Evolutionary conservation across 2,113 vertebrate genomes (phyloP), one percentile per base, ranked within the genome.

Genomic region (Lucifuga dentata): DNA sequence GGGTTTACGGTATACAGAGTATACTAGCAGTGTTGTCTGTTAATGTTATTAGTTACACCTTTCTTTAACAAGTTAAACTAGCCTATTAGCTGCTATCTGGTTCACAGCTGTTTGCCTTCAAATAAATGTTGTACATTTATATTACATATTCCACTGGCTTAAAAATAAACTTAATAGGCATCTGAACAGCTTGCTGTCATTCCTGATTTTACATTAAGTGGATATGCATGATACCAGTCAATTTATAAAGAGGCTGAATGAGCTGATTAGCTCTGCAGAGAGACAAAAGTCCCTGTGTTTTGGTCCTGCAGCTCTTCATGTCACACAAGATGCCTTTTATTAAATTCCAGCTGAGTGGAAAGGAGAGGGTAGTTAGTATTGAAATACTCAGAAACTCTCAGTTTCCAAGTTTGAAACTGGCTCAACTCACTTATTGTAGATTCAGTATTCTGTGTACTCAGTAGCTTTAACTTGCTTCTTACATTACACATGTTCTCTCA

Each of bases 271-370:
- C 16, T 62, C 36, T n/a, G n/a, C 20, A 2, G 46, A 53, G 67
- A 70, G 9, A 86, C 80, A 85, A 81, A 81, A 53, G 0, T 21
- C 26, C 12, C 35, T 79, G 43, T 85, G 73, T 83, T 78, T 68
- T 45, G 21, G 23, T 43, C 23, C 2, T 52, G 38, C 39, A 0
- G 11, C 51, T 12, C 41, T 10, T 7, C 6, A 43, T 58, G 20
- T 52, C 24, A 43, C 13, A 41, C 39, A 55, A 24, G 58, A 52
- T 7, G 2, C 5, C 13, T 29, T 40, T 41, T 5, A 44, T 10
- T 60, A 12, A 56, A 38, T 66, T 53, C 15, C 23, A 51, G 17
- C 41, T 32, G 2, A 29, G 26, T 29, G 26, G 32, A 21, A 3
- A 29, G 21, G 12, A 20, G 19, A 32, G 13, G 36, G 8, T 3